Percentiles rank a stretch among this genome's conserved stretches.
phyloP scores from a whole-genome alignment of 2,888 invertebrate species.

The Zelleria hepariella region DNA sequence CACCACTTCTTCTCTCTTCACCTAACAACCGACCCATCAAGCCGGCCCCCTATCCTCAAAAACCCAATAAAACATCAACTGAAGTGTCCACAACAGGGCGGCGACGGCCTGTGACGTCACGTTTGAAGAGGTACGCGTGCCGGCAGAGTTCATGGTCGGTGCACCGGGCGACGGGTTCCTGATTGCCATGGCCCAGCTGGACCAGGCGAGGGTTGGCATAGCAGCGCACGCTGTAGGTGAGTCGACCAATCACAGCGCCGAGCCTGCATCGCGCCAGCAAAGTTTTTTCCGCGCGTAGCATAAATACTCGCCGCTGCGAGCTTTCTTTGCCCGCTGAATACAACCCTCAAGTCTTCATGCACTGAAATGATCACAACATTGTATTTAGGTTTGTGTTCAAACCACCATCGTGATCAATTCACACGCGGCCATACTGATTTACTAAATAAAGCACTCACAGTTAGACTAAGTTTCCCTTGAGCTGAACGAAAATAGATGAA shows the following conservation, averaged over 20 bases:
- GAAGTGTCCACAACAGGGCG: conserved; percentile 61
- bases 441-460: too few species aligned
- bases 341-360: conserved; percentile 38
- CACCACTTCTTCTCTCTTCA: not conserved
- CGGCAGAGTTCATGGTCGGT: conserved; percentile 67
- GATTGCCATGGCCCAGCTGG: conserved; percentile 80
- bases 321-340: conserved; percentile 42
- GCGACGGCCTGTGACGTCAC: conserved; percentile 79
- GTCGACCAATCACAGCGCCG: conserved; percentile 13
- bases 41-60: not conserved
- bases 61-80: conserved; percentile 12
- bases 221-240: conserved; percentile 80
- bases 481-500: too few species aligned
- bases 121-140: conserved; percentile 76
- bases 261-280: not conserved
- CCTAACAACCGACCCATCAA: not conserved
- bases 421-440: too few species aligned
- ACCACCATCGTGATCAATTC: too few species aligned
- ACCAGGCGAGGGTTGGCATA: conserved; percentile 81
- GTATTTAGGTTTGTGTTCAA: too few species aligned
- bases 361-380: too few species aligned
- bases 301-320: not conserved
- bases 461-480: too few species aligned
- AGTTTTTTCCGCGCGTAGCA: not conserved
- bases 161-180: conserved; percentile 76